Evolutionary conservation across 2,113 vertebrate species (phyloP).

Genomic region (Mormoops blainvillei): DNA sequence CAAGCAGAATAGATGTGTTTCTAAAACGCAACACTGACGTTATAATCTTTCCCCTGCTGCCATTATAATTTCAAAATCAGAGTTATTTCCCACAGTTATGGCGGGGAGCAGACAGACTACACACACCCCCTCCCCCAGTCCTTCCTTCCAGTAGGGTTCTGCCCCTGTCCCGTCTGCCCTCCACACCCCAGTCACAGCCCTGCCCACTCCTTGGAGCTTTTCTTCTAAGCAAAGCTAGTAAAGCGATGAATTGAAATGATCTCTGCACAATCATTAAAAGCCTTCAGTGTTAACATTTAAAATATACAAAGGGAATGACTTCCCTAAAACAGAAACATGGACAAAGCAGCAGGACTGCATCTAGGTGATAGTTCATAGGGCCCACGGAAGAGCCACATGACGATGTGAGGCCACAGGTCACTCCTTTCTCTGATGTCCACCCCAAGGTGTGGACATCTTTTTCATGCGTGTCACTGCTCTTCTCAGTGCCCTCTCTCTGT

Average conservation of each 20-base stretch:
- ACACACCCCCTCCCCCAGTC: constrained; percentile 40
- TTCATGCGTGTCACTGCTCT: neutral
- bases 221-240: neutral
- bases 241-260: neutral
- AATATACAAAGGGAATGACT: neutral
- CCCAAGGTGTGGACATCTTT: neutral
- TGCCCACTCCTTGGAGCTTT: neutral
- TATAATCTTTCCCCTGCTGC: neutral
- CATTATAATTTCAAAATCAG: neutral
- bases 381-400: neutral
- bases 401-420: neutral
- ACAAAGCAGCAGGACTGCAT: too few species aligned
- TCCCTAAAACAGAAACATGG: neutral
- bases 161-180: neutral
- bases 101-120: too few species aligned
- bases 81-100: neutral
- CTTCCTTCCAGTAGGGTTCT: constrained; percentile 59
- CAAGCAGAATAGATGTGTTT: constrained; percentile 63
- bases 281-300: neutral
- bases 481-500: neutral
- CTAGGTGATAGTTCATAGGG: neutral
- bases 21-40: constrained; percentile 16
- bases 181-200: neutral
- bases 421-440: neutral
- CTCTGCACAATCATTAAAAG: neutral